Conservation (phyloP, 2,113 vertebrate genomes). For the Dasyprocta punctata region DNA sequence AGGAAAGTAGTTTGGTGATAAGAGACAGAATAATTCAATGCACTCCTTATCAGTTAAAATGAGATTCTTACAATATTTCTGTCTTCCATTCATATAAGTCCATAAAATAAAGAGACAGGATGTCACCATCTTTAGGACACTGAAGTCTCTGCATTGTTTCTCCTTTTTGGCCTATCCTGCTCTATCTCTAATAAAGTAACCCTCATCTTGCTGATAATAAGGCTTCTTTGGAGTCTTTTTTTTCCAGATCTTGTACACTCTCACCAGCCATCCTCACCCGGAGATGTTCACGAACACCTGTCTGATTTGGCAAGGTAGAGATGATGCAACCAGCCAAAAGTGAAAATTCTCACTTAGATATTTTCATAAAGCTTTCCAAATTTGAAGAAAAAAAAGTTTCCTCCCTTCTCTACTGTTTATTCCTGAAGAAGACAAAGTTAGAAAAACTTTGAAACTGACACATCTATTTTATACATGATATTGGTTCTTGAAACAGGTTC, state of each 20-base stretch:
- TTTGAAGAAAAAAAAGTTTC: background rate
- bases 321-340: background rate
- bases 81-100: background rate
- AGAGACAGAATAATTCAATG: background rate
- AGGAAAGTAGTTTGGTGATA: background rate
- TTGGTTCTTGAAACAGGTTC: background rate
- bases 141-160: background rate
- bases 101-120: background rate
- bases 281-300: background rate
- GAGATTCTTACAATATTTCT: background rate
- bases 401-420: background rate
- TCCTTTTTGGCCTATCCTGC: background rate
- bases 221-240: background rate
- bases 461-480: background rate
- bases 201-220: background rate
- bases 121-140: rapidly evolving
- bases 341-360: background rate
- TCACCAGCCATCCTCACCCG: background rate
- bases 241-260: background rate
- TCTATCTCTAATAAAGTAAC: background rate
- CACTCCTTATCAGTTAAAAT: background rate
- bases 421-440: background rate
- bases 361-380: background rate
- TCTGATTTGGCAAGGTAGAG: background rate
- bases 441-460: background rate